Evolutionary conservation across 1,140 invertebrate genomes (phyloP).

Genomic region (Apis dorsata): DNA sequence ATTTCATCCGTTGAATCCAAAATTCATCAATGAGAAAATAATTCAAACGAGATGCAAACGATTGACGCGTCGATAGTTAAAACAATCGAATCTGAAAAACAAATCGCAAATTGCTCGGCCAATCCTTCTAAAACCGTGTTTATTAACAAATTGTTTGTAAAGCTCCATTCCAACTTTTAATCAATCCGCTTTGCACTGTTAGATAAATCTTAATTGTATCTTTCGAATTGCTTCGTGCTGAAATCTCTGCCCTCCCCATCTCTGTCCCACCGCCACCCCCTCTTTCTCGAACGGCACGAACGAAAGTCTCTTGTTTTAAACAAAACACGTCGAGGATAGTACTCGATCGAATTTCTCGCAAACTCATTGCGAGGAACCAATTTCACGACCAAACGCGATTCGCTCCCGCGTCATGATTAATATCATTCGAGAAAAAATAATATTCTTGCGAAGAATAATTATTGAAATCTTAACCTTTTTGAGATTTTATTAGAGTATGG

Average conservation of each 20-base stretch:
- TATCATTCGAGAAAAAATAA: neutral
- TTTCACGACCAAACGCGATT: neutral
- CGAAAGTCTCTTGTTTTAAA: conserved; percentile 31
- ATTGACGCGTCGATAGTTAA: neutral
- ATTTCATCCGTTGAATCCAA: too few species aligned
- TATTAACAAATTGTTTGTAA: conserved; percentile 57
- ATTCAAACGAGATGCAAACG: neutral
- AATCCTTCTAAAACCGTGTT: conserved; percentile 44
- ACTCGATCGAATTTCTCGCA: conserved; percentile 36
- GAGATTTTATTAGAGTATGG: too few species aligned
- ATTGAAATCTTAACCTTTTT: too few species aligned
- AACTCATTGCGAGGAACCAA: neutral
- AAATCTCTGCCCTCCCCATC: conserved; percentile 1
- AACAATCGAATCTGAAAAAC: neutral
- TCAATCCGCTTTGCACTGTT: conserved; percentile 51
- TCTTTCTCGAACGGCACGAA: neutral
- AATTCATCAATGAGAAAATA: too few species aligned
- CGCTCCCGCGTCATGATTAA: too few species aligned
- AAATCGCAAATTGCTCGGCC: neutral
- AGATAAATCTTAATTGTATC: conserved; percentile 65
- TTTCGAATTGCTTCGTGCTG: conserved; percentile 53
- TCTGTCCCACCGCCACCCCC: neutral
- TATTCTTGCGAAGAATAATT: neutral
- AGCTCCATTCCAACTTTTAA: conserved; percentile 54
- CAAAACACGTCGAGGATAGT: conserved; percentile 28